Percentiles rank a stretch among this genome's conserved stretches.
These are phyloP conservation scores for Eriocheir sinensis DNA, from an alignment of 1,140 invertebrate species.

Conservation along the genomic window DNA sequence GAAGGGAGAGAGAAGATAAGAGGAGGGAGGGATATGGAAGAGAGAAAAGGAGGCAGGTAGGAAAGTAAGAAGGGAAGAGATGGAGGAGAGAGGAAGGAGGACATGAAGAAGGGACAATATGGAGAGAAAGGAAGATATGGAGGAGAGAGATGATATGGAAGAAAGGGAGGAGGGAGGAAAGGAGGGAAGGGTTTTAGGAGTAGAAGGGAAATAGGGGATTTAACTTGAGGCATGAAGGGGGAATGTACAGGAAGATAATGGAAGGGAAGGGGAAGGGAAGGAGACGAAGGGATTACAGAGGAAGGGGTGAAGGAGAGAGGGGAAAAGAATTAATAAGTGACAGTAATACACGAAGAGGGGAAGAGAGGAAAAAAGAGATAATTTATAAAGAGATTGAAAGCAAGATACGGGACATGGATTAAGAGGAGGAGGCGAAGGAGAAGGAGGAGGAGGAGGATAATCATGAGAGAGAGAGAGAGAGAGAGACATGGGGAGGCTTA, in stretches of 20 bases:
- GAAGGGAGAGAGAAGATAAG: too few relatives aligned
- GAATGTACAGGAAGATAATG: not conserved
- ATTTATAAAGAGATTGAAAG: not conserved
- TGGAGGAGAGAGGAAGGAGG: not conserved
- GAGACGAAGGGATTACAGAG: not conserved
- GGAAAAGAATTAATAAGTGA: not conserved
- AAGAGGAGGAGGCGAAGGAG: not conserved
- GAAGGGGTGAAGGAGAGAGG: not conserved
- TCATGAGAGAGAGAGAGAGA: not conserved
- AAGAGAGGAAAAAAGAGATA: not conserved
- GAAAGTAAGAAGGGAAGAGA: too few relatives aligned
- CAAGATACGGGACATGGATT: not conserved
- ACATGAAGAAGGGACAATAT: not conserved
- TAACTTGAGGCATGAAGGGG: not conserved
- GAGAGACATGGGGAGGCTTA: not conserved
- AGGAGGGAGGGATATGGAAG: not conserved
- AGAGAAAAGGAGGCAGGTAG: too few relatives aligned
- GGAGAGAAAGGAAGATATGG: conserved; percentile 18
- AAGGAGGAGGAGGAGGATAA: not conserved
- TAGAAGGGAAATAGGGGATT: not conserved
- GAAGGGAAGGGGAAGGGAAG: not conserved
- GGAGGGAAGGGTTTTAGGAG: not conserved
- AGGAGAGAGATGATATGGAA: not conserved
- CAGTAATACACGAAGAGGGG: not conserved
- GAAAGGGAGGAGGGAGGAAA: too few relatives aligned